Evolutionary conservation across 2,888 invertebrate species (phyloP), one percentile per base, ranked within the genome.

Genomic region (Holacanthella duospinosa): DNA sequence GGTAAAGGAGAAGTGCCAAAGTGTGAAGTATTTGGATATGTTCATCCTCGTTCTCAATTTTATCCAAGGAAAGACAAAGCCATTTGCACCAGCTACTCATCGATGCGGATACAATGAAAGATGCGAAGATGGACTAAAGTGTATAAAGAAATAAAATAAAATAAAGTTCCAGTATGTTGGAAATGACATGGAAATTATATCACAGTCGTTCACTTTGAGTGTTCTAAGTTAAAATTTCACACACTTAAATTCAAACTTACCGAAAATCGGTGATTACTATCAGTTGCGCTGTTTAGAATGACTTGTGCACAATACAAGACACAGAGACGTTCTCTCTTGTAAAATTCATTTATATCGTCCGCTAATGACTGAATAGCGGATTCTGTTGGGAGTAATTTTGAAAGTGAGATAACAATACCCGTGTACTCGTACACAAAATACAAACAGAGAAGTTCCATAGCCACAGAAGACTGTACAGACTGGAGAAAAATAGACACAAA

Each of bases 391-490:
- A 69, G 62, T 2, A 71, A 65, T 54, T 66, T 62, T 19, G 68
- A 64, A 26, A 66, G 69, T 0, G 66, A 65, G 0, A 64, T 68
- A 0, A 57, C 59, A 2, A 66, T 60, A 0, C 72, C 72, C 60
- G 67, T 68, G 63, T 69, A 70, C 57, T 72, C 72, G 55, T 64
- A 70, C 68, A 68, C 68, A 56, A 72, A 65, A 60, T 67, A 72
- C 0, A 65, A 63, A 12, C 64, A 60, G 43, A 72, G 62, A 3
- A 72, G 44, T 24, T 67, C 68, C 54, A 64, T 66, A 1, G 72
- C 69, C 24, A 66, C 60, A n/a, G 62, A 43, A 24, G 65, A 60
- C 21, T 60, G 55, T 1, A 71, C 28, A 26, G 69, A 64, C 69
- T 71, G 48, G 29, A 60, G 29, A 21, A 28, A 56, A 44, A 36